Conservation (phyloP, 2,797 vertebrate species). For the Pseudomugil gertrudae region DNA sequence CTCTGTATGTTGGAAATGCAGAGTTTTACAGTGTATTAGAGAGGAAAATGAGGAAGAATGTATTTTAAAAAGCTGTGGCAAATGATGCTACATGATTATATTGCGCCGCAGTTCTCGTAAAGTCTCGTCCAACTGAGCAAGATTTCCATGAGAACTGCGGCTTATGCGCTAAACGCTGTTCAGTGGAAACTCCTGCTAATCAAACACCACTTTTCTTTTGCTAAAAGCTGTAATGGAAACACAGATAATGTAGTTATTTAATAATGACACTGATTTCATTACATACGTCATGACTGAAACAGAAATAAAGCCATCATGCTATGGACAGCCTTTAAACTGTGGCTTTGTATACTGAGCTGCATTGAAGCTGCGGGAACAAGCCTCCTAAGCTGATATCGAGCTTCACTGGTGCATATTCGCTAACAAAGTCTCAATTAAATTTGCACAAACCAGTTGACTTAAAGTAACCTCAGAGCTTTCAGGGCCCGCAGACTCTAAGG, state of each 20-base stretch:
- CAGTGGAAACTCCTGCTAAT: no score
- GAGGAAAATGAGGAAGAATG: no score
- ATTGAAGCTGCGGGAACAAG: neutral
- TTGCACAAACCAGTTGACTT: constrained; percentile 61
- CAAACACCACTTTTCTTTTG: no score
- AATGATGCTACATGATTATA: no score
- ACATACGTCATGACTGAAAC: neutral
- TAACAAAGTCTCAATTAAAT: constrained; percentile 58
- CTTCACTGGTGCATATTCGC: constrained; percentile 7
- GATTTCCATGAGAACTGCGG: no score
- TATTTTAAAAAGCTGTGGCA: no score
- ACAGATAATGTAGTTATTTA: neutral
- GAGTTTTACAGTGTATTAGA: no score
- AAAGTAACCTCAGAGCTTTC: constrained; percentile 47
- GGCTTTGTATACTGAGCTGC: neutral
- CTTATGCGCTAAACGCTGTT: no score
- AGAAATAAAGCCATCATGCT: neutral
- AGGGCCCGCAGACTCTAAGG: constrained; percentile 2
- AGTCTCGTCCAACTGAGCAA: no score
- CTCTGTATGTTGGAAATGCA: no score
- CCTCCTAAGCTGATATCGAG: constrained; percentile 16
- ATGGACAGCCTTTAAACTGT: neutral
- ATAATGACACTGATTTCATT: neutral
- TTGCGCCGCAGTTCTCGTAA: no score
- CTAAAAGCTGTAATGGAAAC: no score